Conservation (phyloP, 2,888 invertebrate species). For the Geotrupes spiniger region DNA sequence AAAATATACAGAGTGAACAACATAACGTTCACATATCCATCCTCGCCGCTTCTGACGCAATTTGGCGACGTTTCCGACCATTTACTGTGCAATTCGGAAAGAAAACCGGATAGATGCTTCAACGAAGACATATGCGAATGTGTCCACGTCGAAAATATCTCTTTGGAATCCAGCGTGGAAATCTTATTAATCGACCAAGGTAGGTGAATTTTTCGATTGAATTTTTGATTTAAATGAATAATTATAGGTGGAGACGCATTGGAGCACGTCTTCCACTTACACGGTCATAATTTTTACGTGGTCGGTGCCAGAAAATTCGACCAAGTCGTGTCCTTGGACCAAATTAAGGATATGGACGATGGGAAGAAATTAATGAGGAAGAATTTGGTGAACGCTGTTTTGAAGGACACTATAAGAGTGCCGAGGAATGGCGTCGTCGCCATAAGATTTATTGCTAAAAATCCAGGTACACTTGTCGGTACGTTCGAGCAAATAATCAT, state of each 20-base stretch:
- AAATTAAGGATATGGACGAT: slow-evolving; percentile 58
- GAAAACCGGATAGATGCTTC: slow-evolving; percentile 39
- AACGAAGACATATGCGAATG: slow-evolving; percentile 63
- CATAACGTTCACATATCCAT: slow-evolving; percentile 71
- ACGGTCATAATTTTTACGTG: slow-evolving; percentile 71
- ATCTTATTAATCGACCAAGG: slow-evolving; percentile 74
- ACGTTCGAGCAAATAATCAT: too few species aligned
- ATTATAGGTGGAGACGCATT: slow-evolving; percentile 59
- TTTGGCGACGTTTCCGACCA: slow-evolving; percentile 57
- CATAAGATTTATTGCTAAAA: slow-evolving; percentile 70
- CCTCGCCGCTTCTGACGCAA: slow-evolving; percentile 76
- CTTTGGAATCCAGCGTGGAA: slow-evolving; percentile 68
- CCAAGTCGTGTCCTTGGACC: slow-evolving; percentile 52
- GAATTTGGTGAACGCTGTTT: slow-evolving; percentile 60
- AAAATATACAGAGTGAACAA: slow-evolving; percentile 58
- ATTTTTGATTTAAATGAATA: background rate
- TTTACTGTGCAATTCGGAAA: slow-evolving; percentile 52
- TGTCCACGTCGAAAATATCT: slow-evolving; percentile 67
- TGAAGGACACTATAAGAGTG: slow-evolving; percentile 72
- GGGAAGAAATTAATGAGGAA: slow-evolving; percentile 56
- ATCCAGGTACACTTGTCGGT: slow-evolving; percentile 69
- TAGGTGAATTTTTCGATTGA: slow-evolving; percentile 37
- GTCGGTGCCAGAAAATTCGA: slow-evolving; percentile 60
- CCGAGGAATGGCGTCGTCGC: slow-evolving; percentile 69
- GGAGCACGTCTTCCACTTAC: slow-evolving; percentile 70